A percentile compares a stretch with the other conserved stretches of the same genome.
phyloP scores from a whole-genome alignment of 2,797 vertebrate species.

The Catostomus latipinnis region DNA sequence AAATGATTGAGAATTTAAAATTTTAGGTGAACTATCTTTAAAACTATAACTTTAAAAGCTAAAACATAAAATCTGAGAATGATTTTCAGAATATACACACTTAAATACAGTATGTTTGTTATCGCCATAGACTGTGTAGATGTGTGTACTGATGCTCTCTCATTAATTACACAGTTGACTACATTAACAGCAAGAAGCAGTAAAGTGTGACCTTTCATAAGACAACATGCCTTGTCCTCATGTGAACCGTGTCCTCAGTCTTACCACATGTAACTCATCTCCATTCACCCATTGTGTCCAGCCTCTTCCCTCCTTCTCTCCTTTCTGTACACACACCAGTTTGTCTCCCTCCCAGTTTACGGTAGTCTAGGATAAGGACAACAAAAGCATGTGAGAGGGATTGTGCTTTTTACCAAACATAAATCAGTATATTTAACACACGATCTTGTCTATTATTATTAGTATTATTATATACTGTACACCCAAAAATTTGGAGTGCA shows the following conservation, averaged over 20 bases:
- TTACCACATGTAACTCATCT: constrained; percentile 92
- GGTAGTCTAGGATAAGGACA: constrained; percentile 78
- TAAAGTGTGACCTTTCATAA: constrained; percentile 11
- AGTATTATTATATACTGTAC: no score
- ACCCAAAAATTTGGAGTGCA: no score
- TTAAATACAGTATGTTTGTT: no score
- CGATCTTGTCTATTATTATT: no score
- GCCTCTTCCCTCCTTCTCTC: constrained; percentile 92
- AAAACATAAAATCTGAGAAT: no score
- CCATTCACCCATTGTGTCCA: constrained; percentile 97
- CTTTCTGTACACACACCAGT: constrained; percentile 92
- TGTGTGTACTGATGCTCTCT: no score
- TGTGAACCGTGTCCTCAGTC: neutral
- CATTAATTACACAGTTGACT: neutral
- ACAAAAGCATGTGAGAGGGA: neutral
- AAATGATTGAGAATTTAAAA: no score
- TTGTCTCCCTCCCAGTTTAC: constrained; percentile 92
- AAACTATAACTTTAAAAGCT: no score
- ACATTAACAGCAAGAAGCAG: neutral
- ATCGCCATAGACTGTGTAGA: no score
- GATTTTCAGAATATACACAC: no score
- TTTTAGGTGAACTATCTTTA: no score
- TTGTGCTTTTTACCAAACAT: constrained; percentile 82
- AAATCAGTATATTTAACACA: constrained; percentile 91
- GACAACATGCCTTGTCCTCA: neutral